Base-by-base conservation (phyloP, 2,797 vertebrate species). In the Dromococcyx pavoninus region DNA sequence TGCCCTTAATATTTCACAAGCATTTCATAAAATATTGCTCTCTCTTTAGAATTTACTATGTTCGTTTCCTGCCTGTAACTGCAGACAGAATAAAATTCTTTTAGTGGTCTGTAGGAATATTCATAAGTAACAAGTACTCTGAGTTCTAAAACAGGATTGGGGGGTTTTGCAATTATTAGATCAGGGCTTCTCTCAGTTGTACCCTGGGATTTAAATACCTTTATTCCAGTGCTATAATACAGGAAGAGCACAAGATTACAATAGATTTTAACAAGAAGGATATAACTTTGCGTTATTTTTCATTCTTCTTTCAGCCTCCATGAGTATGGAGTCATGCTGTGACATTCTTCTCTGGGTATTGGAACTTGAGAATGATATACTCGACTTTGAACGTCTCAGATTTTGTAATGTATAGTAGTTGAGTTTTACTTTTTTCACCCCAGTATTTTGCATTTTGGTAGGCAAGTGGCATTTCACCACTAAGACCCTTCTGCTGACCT, bases 251-350 rank as follows among this genome's bases (percentile, higher is more conserved):
- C 81, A 94, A 96, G 95, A 97, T 97, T 96, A 97, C 88, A 97
- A 96, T 95, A 96, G 93, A 86, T 97, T 97, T 97, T 96, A 97
- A 97, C 92, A 96, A 96, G 97, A 95, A 97, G 95, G 77, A 93
- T 74, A 95, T 97, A 97, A 98, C 97, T 98, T 98, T 97, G 97
- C 97, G 97, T 98, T 98, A 97, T 98, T 97, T 98, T 97, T 97
- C 89, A 97, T 97, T 98, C 96, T 98, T 97, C 95, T 96, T 96
- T 80, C 90, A 96, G 84, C 89, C 94, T 97, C 97, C 79, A 95
- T 2, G 30, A 97, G 93, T 93, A 97, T 37, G 95, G 97, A 97
- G 85, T 92, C 98, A 96, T 78, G 96, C 97, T 98, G 97, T 97
- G 97, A 95, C 97, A 96, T 98, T 98, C 97, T 97, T 92, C 89